Conservation (phyloP, 2,113 vertebrate genomes). For the Myotis davidii region DNA sequence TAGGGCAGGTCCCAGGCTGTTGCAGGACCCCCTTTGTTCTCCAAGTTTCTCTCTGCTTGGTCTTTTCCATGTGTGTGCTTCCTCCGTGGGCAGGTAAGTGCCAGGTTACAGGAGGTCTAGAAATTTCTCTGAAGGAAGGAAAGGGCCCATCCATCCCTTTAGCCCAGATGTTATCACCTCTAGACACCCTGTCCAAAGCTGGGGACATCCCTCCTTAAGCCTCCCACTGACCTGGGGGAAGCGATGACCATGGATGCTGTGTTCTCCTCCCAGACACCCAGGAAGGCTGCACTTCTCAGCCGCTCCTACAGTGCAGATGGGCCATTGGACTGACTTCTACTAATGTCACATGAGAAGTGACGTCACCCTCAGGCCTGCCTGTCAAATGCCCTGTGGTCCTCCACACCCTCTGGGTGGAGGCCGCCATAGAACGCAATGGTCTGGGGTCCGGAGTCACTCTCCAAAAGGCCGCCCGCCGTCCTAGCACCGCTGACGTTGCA, state of each 20-base stretch:
- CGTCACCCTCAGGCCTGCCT: neutral
- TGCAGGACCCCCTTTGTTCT: neutral
- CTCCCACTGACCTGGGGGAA: neutral
- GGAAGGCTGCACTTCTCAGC: neutral
- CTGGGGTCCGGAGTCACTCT: neutral
- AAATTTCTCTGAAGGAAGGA: neutral
- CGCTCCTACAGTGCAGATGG: neutral
- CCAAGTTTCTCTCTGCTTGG: neutral
- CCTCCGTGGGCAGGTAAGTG: neutral
- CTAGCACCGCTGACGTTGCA: rapidly evolving
- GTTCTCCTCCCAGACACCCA: neutral
- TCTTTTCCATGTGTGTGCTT: rapidly evolving
- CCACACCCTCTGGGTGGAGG: rapidly evolving
- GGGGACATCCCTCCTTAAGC: neutral
- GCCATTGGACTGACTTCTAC: neutral
- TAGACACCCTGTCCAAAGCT: neutral
- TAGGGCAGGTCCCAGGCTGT: neutral
- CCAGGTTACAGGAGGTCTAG: neutral
- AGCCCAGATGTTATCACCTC: neutral
- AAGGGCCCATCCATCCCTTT: neutral
- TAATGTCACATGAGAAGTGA: neutral
- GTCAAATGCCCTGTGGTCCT: too few species aligned
- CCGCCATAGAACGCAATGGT: neutral
- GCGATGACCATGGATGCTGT: too few species aligned
- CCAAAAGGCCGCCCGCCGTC: rapidly evolving